Conservation (phyloP, 2,888 invertebrate species). For the Sarcophaga subvicina region DNA sequence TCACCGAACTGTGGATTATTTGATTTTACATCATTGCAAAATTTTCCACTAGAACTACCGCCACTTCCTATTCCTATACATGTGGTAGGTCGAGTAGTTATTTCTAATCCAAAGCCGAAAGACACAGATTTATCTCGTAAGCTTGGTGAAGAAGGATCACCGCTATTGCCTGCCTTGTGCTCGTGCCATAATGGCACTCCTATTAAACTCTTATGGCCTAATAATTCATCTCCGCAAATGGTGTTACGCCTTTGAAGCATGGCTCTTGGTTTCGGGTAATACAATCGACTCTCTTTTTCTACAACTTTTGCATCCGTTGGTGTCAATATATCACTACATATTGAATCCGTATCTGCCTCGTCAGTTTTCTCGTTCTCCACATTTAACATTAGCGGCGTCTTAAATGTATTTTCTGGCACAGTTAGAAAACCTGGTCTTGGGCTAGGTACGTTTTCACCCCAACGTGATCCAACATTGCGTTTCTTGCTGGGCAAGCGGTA, state of each 20-base stretch:
- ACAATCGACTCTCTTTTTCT: constrained; percentile 83
- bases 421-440: constrained; percentile 85
- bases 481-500: constrained; percentile 89
- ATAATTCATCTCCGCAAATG: constrained; percentile 91
- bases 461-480: constrained; percentile 85
- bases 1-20: constrained; percentile 70
- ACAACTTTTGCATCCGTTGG: constrained; percentile 81
- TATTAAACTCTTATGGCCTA: constrained; percentile 76
- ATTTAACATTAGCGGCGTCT: constrained; percentile 82
- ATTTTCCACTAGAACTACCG: constrained; percentile 45
- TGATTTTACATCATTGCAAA: constrained; percentile 71
- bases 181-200: constrained; percentile 88
- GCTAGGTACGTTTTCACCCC: constrained; percentile 88
- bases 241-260: constrained; percentile 92
- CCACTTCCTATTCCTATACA: constrained; percentile 83
- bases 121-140: constrained; percentile 90
- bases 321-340: constrained; percentile 84
- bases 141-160: constrained; percentile 83
- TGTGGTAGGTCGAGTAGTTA: constrained; percentile 87
- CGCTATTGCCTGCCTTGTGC: constrained; percentile 83
- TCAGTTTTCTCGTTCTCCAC: constrained; percentile 80
- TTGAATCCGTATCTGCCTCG: constrained; percentile 82
- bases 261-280: constrained; percentile 89
- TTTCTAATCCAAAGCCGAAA: constrained; percentile 89
- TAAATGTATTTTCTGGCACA: constrained; percentile 69